Base-by-base conservation (phyloP, 1,140 invertebrate genomes). In the Eumeta japonica region DNA sequence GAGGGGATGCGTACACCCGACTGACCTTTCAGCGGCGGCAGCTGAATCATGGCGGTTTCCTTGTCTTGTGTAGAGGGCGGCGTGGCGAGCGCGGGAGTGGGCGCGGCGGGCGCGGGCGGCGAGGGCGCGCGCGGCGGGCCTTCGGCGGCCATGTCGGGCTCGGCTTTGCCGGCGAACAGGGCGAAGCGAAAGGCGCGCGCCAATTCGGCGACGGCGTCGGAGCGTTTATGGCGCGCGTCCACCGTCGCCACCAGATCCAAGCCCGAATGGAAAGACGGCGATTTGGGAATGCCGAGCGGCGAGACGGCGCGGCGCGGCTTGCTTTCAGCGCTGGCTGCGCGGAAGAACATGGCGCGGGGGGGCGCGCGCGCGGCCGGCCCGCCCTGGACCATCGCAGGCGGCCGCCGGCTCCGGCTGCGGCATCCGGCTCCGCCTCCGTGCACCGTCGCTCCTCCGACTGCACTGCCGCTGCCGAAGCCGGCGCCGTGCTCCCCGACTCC, bases 211-310 rank as follows among this genome's bases (percentile, higher is more conserved):
- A 74, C 64, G 42, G 71, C 67, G 48, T 73, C 71, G 5, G 77
- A 62, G 15, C 76, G 63, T 58, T 76, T 75, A 48, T 60, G 53
- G 47, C 51, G 60, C 46, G 47, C 43, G 51, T 79, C 77, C 48
- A 76, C 80, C 48, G 76, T 80, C 28, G 86, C 85, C 49, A 87
- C 83, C 48, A 86, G 80, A 57, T 89, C 88, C 39, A 89, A 74
- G 17, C 86, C 87, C 62, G 87, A 87, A 58, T 90, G 87, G 65
- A 89, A 90, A 55, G 87, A 89, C 19, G 88, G 88, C 46, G 87
- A 89, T 66, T 90, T 90, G 34, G 87, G 88, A 55, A 89, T 83
- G 33, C 86, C 85, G 55, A 83, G 70, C 35, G 77, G 75, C 48
- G 77, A 78, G 51, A 75, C 67, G 49, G 58, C 62, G 48, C 62